A percentile compares a stretch with the other conserved stretches of the same genome.
These are phyloP conservation scores for Magallana gigas DNA, from an alignment of 1,140 invertebrate genomes.

Conservation along the genomic window DNA sequence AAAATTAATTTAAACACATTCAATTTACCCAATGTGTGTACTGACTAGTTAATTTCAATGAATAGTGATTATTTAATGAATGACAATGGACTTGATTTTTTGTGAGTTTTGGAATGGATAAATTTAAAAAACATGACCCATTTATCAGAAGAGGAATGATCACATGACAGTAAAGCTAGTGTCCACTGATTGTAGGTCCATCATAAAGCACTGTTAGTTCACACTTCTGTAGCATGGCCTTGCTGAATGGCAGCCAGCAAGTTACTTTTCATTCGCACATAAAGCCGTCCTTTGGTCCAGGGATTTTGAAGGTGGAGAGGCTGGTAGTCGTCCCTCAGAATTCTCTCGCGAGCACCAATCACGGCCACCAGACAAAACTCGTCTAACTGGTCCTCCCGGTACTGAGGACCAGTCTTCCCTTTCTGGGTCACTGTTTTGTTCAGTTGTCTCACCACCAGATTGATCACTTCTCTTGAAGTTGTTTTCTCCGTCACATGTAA, in stretches of 20 bases:
- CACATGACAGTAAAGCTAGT: conserved; percentile 25
- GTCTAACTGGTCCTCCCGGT: conserved; percentile 83
- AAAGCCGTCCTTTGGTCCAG: conserved; percentile 95
- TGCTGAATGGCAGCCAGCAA: conserved; percentile 77
- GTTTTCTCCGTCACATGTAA: conserved; percentile 94
- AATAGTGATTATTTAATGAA: background rate
- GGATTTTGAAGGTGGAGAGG: conserved; percentile 95
- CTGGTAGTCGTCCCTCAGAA: conserved; percentile 94
- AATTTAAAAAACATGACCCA: background rate
- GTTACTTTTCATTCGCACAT: conserved; percentile 84
- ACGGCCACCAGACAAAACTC: conserved; percentile 97
- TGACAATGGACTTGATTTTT: background rate
- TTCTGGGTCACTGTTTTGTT: conserved; percentile 95
- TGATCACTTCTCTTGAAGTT: conserved; percentile 94
- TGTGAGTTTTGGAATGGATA: conserved; percentile 1
- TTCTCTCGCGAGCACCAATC: conserved; percentile 93
- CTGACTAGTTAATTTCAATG: conserved; percentile 5
- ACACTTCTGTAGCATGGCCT: conserved; percentile 75
- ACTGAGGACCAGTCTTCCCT: conserved; percentile 91
- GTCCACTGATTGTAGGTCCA: conserved; percentile 22
- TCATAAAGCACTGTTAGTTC: background rate
- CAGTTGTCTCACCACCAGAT: conserved; percentile 94
- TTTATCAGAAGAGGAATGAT: background rate
- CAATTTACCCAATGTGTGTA: conserved; percentile 12
- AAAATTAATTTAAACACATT: background rate